phyloP scores from a whole-genome alignment of 1,140 invertebrate species.

The Drosophila seguyi region DNA sequence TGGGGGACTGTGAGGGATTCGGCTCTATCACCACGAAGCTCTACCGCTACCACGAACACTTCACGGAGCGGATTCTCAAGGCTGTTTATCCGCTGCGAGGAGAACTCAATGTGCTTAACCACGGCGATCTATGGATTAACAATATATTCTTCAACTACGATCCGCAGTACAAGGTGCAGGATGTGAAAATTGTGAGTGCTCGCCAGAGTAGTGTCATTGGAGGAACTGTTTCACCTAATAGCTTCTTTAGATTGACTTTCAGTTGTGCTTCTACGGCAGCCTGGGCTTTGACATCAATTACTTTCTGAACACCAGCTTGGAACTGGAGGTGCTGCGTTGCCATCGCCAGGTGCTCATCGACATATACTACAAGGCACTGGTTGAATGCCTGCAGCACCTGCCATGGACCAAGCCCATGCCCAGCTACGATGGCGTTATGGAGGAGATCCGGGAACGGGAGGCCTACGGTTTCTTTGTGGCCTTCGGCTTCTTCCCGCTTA shows the following conservation, averaged over 20 bases:
- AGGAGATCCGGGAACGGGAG: constrained; percentile 70
- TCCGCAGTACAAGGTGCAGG: constrained; percentile 45
- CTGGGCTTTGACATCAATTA: constrained; percentile 83
- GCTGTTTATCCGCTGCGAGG: constrained; percentile 67
- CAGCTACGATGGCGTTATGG: constrained; percentile 73
- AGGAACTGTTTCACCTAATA: background rate
- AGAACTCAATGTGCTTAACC: constrained; percentile 87
- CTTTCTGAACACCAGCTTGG: constrained; percentile 78
- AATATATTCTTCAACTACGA: constrained; percentile 88
- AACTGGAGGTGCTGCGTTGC: constrained; percentile 68
- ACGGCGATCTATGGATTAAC: constrained; percentile 89
- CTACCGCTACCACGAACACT: constrained; percentile 76
- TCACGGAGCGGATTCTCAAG: constrained; percentile 65
- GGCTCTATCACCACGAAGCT: constrained; percentile 70
- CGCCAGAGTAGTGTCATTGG: constrained; percentile 84
- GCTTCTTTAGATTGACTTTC: constrained; percentile 77
- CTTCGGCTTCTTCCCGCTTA: constrained; percentile 77
- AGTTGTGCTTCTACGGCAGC: constrained; percentile 78
- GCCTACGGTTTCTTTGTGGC: constrained; percentile 79
- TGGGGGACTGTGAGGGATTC: constrained; percentile 85
- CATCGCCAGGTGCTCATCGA: constrained; percentile 79
- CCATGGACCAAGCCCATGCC: constrained; percentile 81
- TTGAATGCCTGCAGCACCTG: constrained; percentile 77
- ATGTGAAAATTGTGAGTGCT: constrained; percentile 85
- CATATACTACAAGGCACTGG: constrained; percentile 68